Base-by-base conservation (phyloP, 2,113 vertebrate species). In the Saguinus imperator region DNA sequence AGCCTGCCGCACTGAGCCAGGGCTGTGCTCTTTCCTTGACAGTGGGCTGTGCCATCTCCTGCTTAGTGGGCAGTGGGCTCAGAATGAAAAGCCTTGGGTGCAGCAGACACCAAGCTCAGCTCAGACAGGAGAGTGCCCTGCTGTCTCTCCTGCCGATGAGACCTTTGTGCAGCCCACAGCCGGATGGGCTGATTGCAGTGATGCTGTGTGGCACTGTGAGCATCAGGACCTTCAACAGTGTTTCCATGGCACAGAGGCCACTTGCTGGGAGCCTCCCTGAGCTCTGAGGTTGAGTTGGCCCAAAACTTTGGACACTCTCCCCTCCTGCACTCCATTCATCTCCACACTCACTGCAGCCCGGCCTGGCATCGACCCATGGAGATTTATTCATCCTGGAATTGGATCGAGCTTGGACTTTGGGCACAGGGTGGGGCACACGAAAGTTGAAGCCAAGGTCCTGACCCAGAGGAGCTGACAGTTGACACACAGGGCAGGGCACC, bases 101-200 rank as follows among this genome's bases (percentile, higher is more conserved):
- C 32, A 23, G 64, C 7, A 11, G 40, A 64, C 23, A 18, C 18
- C 12, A 25, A 32, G 57, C 20, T 25, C 27, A 2, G 20, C 18
- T 37, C 64, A 13, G 40, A 48, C 1, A 6, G 27, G 25, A 80
- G 17, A 18, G 35, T 29, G 64, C 45, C 50, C 73, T 37, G 55
- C 9, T 9, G 9, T 3, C 35, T 14, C 43, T 75, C 20, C 77
- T n/a, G 8, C 2, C 0, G n/a, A 7, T 1, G 4, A 61, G 77
- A n/a, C 13, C 35, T 16, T 10, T 37, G 12, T 17, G 40, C 83
- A 27, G n/a, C 58, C 52, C 5, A 1, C 7, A 4, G 55, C 77
- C 20, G 0, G 3, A 2, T 27, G 61, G 68, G 32, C 68, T 64
- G 57, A 43, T 52, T 0, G 13, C 18, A 21, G 66, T 23, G 27